These are phyloP conservation scores for Vandiemenella viatica DNA, from an alignment of 2,888 invertebrate genomes.

Conservation along the genomic window DNA sequence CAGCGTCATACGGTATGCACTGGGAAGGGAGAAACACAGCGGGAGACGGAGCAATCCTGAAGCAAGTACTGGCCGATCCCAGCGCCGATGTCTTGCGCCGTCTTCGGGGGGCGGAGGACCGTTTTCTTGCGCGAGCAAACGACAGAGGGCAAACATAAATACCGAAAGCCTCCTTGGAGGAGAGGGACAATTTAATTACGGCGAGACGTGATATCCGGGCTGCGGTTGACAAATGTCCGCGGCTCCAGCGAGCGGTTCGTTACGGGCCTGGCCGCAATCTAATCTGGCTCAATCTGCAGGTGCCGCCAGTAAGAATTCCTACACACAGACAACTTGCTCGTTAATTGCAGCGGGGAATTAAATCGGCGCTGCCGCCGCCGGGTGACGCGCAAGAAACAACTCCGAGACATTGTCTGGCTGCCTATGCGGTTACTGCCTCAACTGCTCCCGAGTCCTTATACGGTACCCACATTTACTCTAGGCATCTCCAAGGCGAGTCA, in stretches of 20 bases:
- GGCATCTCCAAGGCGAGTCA: too few relatives aligned
- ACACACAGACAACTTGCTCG: neutral
- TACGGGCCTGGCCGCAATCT: neutral
- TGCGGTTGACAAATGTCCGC: conserved; percentile 9
- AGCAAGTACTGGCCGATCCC: too few relatives aligned
- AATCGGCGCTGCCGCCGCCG: too few relatives aligned
- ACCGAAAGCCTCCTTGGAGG: neutral
- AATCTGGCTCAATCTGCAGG: conserved; percentile 3
- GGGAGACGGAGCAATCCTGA: too few relatives aligned
- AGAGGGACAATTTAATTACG: conserved; percentile 10
- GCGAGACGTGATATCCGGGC: conserved; percentile 7
- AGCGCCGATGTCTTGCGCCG: too few relatives aligned
- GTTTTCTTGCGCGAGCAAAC: too few relatives aligned
- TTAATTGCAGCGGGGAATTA: neutral
- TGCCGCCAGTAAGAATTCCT: neutral
- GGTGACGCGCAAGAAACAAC: neutral
- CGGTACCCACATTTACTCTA: too few relatives aligned
- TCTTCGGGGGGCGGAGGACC: too few relatives aligned
- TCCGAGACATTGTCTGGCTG: neutral
- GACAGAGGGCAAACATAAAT: neutral
- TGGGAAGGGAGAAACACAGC: too few relatives aligned
- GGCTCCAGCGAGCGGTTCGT: neutral
- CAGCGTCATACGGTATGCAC: too few relatives aligned
- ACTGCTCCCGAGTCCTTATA: too few relatives aligned
- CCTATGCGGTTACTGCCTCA: too few relatives aligned